Percentiles rank a stretch among this genome's conserved stretches.
These are phyloP conservation scores for Hydrotaea cyrtoneurina DNA, from an alignment of 2,888 invertebrate genomes.

Conservation along the genomic window DNA sequence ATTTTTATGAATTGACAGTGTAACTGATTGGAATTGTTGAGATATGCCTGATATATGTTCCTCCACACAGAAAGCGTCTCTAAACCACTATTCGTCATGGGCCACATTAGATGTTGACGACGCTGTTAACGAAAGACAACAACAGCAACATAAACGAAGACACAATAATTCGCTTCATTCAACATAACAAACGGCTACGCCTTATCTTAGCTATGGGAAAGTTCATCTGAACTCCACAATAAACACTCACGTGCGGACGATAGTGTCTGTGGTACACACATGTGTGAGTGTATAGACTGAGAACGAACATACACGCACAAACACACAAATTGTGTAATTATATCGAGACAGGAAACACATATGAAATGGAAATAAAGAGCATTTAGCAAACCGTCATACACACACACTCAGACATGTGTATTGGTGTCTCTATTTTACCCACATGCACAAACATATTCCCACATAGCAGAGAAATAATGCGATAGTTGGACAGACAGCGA, in stretches of 20 bases:
- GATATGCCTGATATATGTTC: no score
- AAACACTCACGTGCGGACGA: not conserved
- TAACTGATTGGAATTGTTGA: no score
- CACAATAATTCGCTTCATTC: constrained; percentile 48
- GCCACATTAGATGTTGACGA: not conserved
- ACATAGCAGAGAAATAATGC: no score
- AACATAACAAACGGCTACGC: constrained; percentile 44
- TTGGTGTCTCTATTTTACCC: not conserved
- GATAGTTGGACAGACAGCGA: no score
- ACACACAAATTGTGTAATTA: constrained; percentile 2
- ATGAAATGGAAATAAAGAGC: constrained; percentile 17
- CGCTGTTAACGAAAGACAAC: not conserved
- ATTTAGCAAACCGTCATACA: not conserved
- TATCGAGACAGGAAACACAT: constrained; percentile 1
- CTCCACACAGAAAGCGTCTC: no score
- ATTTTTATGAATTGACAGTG: no score
- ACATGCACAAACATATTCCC: not conserved
- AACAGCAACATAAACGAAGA: not conserved
- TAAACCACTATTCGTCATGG: not conserved
- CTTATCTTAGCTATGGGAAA: constrained; percentile 14
- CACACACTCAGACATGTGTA: not conserved
- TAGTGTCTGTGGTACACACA: not conserved
- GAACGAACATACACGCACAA: not conserved
- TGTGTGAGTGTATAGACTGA: not conserved
- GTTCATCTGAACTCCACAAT: not conserved